phyloP scores from a whole-genome alignment of 35 echinoderm and acorn worm genomes.

The Lytechinus pictus region DNA sequence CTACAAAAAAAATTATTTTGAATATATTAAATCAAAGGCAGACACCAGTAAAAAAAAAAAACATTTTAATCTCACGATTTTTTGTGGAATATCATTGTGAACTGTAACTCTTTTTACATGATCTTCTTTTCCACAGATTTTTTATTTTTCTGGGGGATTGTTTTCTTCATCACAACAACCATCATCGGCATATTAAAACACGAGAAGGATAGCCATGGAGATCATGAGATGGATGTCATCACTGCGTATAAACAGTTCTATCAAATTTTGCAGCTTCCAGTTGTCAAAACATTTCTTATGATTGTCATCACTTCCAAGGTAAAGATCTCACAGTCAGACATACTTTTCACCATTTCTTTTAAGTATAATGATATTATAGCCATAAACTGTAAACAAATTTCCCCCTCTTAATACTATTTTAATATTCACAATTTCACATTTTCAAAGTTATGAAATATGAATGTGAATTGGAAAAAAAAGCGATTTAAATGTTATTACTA shows the following conservation, averaged over 20 bases:
- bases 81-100: no score
- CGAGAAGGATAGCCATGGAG: conserved; percentile 39
- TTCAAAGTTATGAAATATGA: no score
- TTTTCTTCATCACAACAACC: conserved; percentile 90
- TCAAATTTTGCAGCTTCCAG: conserved; percentile 64
- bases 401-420: not conserved
- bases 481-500: no score
- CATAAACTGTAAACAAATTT: no score
- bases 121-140: conserved; percentile 63
- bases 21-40: no score
- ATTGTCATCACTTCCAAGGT: conserved; percentile 90
- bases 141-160: conserved; percentile 91
- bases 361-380: not conserved
- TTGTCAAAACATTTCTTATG: conserved; percentile 64
- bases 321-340: not conserved
- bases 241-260: conserved; percentile 80
- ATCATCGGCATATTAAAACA: conserved; percentile 74
- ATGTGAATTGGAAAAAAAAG: no score
- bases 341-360: not conserved
- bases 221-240: conserved; percentile 55
- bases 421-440: no score
- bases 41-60: no score
- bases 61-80: no score
- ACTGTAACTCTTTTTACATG: not conserved
- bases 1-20: no score